phyloP scores from a whole-genome alignment of 1,140 invertebrate genomes.

The Babylonia areolata region DNA sequence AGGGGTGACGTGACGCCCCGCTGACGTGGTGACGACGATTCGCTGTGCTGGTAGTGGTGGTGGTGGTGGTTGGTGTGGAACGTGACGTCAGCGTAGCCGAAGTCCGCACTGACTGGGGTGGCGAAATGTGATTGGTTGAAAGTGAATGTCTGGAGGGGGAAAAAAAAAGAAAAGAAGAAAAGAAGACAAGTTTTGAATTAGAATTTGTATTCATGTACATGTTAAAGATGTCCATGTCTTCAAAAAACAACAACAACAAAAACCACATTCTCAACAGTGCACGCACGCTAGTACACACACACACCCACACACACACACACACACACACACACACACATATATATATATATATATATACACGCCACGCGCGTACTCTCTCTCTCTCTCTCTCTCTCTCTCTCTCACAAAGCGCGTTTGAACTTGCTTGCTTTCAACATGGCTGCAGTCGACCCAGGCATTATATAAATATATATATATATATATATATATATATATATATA shows the following conservation, averaged over 20 bases:
- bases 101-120: neutral
- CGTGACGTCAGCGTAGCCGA: conserved; percentile 7
- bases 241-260: too few species aligned
- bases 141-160: neutral
- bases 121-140: neutral
- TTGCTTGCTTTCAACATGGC: too few species aligned
- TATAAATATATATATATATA: too few species aligned
- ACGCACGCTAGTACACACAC: too few species aligned
- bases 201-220: neutral
- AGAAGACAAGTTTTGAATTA: neutral
- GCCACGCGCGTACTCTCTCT: neutral
- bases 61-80: neutral
- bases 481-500: too few species aligned
- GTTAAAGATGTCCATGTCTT: too few species aligned
- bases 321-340: too few species aligned
- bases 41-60: neutral
- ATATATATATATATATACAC: neutral
- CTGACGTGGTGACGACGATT: neutral
- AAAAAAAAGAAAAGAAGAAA: neutral
- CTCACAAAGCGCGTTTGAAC: too few species aligned
- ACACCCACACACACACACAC: too few species aligned
- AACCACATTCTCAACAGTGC: too few species aligned
- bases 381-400: too few species aligned
- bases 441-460: too few species aligned
- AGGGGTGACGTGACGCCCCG: neutral